Conservation (phyloP, 2,797 vertebrate species). For the Poecilia gillii region DNA sequence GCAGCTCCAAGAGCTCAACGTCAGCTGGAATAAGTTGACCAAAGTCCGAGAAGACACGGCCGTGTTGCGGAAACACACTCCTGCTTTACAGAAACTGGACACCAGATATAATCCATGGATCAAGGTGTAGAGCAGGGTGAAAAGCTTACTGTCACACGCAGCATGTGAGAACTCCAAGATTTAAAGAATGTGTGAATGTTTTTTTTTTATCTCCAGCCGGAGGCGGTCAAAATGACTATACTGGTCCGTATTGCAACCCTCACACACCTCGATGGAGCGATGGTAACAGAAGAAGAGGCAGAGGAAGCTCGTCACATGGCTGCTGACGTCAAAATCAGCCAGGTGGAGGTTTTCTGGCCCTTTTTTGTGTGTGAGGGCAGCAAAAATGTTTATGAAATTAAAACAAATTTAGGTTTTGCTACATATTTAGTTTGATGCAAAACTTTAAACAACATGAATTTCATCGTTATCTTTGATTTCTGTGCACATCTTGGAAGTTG, state of each 20-base stretch:
- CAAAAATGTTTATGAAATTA: neutral
- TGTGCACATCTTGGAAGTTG: neutral
- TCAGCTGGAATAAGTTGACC: constrained; percentile 87
- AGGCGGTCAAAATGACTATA: constrained; percentile 74
- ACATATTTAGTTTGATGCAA: neutral
- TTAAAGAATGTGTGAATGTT: constrained; percentile 8
- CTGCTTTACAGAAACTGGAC: constrained; percentile 77
- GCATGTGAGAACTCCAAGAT: neutral
- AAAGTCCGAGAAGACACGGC: constrained; percentile 76
- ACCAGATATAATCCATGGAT: constrained; percentile 84
- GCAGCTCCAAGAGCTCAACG: constrained; percentile 82
- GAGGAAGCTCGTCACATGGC: constrained; percentile 67
- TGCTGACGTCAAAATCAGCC: constrained; percentile 77
- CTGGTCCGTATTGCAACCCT: constrained; percentile 81
- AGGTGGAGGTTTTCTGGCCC: constrained; percentile 66
- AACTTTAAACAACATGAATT: neutral
- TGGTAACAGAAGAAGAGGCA: constrained; percentile 82
- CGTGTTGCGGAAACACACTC: constrained; percentile 80
- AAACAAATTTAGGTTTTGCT: neutral
- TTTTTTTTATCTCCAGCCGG: constrained; percentile 56
- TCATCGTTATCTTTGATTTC: neutral
- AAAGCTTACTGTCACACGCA: neutral
- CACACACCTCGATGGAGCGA: constrained; percentile 77
- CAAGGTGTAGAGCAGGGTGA: constrained; percentile 62
- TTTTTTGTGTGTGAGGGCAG: neutral